phyloP scores from a whole-genome alignment of 92 coral and sea anemone genomes.

The Plumapathes pennacea region DNA sequence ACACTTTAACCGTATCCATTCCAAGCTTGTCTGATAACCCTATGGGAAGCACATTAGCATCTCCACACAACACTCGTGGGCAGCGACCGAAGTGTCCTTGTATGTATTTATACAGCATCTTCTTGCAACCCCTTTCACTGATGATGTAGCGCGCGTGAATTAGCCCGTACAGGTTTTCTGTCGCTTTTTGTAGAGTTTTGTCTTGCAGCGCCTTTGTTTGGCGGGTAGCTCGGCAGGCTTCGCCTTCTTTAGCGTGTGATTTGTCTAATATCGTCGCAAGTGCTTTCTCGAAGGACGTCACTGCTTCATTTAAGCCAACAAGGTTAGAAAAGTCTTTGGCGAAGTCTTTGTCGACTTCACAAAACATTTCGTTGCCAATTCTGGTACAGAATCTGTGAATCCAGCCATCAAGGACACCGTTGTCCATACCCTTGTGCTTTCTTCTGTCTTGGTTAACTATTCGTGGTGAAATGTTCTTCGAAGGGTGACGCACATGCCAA shows the following conservation, averaged over 20 bases:
- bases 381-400: constrained; percentile 80
- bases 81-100: constrained; percentile 86
- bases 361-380: constrained; percentile 83
- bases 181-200: constrained; percentile 54
- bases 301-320: constrained; percentile 76
- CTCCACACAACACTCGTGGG: constrained; percentile 74
- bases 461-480: no score
- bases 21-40: constrained; percentile 80
- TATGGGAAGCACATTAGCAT: constrained; percentile 76
- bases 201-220: constrained; percentile 37
- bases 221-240: constrained; percentile 44
- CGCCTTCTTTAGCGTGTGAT: constrained; percentile 33
- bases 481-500: no score
- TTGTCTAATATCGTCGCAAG: constrained; percentile 64
- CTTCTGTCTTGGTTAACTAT: no score
- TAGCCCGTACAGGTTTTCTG: constrained; percentile 73
- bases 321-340: constrained; percentile 74
- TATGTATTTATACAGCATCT: constrained; percentile 70
- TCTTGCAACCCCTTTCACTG: constrained; percentile 76
- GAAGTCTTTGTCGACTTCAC: constrained; percentile 87
- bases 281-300: constrained; percentile 58
- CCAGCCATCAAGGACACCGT: constrained; percentile 57
- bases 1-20: constrained; percentile 78
- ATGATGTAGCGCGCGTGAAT: constrained; percentile 78
- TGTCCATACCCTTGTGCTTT: no score